Evolutionary conservation across 2,113 vertebrate species (phyloP).

Genomic region (Cyrtonyx montezumae): DNA sequence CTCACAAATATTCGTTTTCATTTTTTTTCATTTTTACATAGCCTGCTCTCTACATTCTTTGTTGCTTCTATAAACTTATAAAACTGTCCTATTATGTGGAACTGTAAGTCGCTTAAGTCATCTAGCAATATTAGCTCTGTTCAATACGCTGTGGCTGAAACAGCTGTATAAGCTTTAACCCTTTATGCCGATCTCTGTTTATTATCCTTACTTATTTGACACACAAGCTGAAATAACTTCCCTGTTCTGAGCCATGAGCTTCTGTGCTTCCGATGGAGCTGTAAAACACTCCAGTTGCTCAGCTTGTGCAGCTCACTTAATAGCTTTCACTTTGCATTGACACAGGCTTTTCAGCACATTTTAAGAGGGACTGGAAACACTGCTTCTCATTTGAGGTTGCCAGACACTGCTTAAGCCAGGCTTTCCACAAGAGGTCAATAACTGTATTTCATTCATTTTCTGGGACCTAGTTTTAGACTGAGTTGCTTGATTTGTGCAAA

Average conservation of each 20-base stretch:
- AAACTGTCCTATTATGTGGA: not conserved
- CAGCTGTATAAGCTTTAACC: slow-evolving; percentile 44
- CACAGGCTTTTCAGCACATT: not conserved
- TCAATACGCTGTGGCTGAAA: not conserved
- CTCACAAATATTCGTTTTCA: not conserved
- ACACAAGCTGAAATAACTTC: slow-evolving; percentile 38
- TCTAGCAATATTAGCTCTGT: not conserved
- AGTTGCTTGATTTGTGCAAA: not conserved
- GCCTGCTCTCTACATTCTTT: slow-evolving; percentile 12
- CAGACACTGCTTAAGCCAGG: not conserved
- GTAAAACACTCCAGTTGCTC: not conserved
- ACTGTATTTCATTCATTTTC: not conserved
- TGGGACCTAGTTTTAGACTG: not conserved
- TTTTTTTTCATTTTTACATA: not conserved
- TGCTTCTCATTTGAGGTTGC: not conserved
- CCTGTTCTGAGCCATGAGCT: not conserved
- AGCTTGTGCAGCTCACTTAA: not conserved
- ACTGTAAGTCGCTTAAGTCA: not conserved
- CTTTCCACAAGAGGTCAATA: not conserved
- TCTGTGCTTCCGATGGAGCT: not conserved
- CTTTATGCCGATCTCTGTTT: slow-evolving; percentile 34
- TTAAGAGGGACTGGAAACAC: not conserved
- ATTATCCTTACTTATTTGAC: slow-evolving; percentile 13
- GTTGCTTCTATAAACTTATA: slow-evolving; percentile 10
- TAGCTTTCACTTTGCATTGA: not conserved